Evolutionary conservation across 2,888 invertebrate genomes (phyloP).

Genomic region (Eremobia ochroleuca): DNA sequence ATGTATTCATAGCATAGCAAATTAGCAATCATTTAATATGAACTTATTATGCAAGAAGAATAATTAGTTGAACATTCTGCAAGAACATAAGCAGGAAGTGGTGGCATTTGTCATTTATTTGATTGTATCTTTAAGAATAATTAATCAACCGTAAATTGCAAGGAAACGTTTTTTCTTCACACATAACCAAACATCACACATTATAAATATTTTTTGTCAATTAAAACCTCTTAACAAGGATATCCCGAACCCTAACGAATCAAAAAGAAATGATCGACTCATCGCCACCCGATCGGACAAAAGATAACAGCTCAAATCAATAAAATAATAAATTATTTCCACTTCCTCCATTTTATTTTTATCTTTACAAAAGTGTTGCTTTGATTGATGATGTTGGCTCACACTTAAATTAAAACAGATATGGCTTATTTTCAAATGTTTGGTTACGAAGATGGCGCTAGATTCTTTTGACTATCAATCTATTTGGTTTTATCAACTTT

Average conservation of each 20-base stretch:
- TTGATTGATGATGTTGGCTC: conserved; percentile 86
- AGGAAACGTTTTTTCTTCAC: conserved; percentile 36
- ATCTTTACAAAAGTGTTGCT: conserved; percentile 85
- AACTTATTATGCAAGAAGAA: conserved; percentile 21
- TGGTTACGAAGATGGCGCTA: conserved; percentile 41
- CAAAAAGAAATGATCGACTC: conserved; percentile 82
- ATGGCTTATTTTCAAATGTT: conserved; percentile 64
- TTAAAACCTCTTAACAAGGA: conserved; percentile 76
- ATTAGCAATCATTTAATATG: conserved; percentile 39
- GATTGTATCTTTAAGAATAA: conserved; percentile 51
- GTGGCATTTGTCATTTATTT: conserved; percentile 49
- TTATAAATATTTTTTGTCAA: conserved; percentile 67
- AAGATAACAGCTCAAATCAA: conserved; percentile 88
- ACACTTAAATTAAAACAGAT: conserved; percentile 68
- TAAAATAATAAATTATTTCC: conserved; percentile 89
- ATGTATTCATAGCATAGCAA: conserved; percentile 48
- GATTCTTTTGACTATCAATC: conserved; percentile 52
- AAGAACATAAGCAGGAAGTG: conserved; percentile 44
- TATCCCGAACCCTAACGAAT: conserved; percentile 76
- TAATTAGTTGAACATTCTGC: conserved; percentile 22
- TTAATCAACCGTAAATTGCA: conserved; percentile 52
- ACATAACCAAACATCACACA: conserved; percentile 52
- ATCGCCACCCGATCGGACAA: conserved; percentile 85
- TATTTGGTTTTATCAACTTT: conserved; percentile 11
- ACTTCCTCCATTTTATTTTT: conserved; percentile 86